Evolutionary conservation across 2,797 vertebrate genomes (phyloP).

Genomic region (Gymnopithys bicolor): DNA sequence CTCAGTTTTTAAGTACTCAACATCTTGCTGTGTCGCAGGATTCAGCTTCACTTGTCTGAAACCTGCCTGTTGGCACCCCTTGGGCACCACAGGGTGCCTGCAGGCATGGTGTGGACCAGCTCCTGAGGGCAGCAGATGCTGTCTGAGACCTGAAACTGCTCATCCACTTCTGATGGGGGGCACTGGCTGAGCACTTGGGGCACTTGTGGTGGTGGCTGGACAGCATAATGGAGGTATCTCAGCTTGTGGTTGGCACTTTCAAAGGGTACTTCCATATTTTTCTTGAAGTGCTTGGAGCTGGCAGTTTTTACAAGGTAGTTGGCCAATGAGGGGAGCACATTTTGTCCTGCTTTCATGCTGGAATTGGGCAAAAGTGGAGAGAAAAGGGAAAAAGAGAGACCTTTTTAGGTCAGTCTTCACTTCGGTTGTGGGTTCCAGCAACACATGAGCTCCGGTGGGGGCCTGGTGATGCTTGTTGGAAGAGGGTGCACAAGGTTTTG

Average conservation of each 20-base stretch:
- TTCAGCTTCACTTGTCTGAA: not conserved
- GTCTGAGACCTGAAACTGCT: not conserved
- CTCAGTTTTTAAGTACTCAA: not conserved
- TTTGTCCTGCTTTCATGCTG: not conserved
- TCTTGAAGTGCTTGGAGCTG: not conserved
- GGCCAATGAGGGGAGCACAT: rapidly evolving
- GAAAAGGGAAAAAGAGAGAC: not conserved
- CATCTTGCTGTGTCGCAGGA: rapidly evolving
- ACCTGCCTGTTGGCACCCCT: not conserved
- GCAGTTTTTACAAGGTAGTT: not conserved
- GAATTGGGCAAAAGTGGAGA: not conserved
- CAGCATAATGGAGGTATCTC: not conserved
- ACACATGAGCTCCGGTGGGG: rapidly evolving
- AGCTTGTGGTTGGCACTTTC: not conserved
- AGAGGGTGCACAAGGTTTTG: not conserved
- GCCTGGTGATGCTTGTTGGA: not conserved
- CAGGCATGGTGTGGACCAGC: not conserved
- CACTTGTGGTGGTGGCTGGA: not conserved
- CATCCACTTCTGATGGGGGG: not conserved
- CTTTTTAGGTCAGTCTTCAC: not conserved
- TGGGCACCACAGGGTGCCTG: rapidly evolving
- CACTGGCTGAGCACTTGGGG: not conserved
- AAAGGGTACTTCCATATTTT: not conserved
- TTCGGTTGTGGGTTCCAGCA: not conserved
- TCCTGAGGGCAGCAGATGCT: not conserved